Conservation (phyloP, 2,888 invertebrate genomes). For the Chymomyza amoena region DNA sequence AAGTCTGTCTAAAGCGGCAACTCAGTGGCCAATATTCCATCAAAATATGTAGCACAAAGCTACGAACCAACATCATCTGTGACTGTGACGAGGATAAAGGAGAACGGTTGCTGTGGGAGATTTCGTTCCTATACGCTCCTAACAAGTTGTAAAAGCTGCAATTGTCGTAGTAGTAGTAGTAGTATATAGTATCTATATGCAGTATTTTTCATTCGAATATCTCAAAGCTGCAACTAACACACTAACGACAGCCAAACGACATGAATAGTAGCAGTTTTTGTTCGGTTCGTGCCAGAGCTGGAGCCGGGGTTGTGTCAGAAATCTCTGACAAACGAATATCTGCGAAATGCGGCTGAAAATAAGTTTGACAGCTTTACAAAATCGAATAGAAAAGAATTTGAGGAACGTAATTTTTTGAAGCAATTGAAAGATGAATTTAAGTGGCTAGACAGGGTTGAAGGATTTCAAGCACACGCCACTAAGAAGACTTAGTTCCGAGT, state of each 20-base stretch:
- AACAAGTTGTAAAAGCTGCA: background rate
- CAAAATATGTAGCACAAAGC: constrained; percentile 49
- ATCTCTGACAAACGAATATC: no score
- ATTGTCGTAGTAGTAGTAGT: background rate
- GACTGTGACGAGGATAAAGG: background rate
- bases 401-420: no score
- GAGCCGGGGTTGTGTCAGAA: background rate
- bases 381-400: no score
- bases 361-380: no score
- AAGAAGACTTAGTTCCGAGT: background rate
- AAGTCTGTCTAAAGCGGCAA: background rate
- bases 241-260: constrained; percentile 8
- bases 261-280: constrained; percentile 14
- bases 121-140: background rate
- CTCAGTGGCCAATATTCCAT: constrained; percentile 39
- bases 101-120: background rate
- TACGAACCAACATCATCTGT: constrained; percentile 31
- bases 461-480: no score
- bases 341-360: background rate
- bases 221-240: constrained; percentile 12
- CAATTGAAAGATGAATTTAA: no score
- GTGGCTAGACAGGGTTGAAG: no score
- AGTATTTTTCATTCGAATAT: constrained; percentile 5
- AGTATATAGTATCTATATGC: background rate
- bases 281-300: background rate